Evolutionary conservation across 2,888 invertebrate genomes (phyloP).

Genomic region (Electrophaes corylata): DNA sequence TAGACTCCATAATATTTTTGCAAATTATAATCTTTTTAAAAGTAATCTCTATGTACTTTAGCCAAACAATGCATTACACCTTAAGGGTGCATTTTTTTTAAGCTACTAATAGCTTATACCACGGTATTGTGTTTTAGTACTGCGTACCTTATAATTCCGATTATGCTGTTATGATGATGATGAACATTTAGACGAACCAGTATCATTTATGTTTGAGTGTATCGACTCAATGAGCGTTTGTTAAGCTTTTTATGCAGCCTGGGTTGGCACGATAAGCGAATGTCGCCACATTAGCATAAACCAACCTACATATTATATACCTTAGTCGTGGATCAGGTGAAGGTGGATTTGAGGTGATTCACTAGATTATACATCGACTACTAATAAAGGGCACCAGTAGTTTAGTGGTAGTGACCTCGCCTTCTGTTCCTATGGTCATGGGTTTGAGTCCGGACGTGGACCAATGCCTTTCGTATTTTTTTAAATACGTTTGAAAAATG

Average conservation of each 20-base stretch:
- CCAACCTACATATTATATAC: constrained; percentile 17
- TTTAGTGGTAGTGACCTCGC: too few relatives aligned
- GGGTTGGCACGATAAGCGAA: constrained; percentile 22
- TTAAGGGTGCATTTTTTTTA: too few relatives aligned
- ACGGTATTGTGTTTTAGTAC: too few relatives aligned
- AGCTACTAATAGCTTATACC: too few relatives aligned
- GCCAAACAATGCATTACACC: too few relatives aligned
- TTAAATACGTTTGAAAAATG: too few relatives aligned
- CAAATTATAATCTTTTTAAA: background rate
- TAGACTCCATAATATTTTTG: background rate
- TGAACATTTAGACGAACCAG: background rate
- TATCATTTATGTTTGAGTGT: constrained; percentile 14
- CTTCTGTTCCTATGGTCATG: too few relatives aligned
- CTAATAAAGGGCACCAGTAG: background rate
- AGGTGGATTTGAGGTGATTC: constrained; percentile 1
- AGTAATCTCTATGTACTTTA: background rate
- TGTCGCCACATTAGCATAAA: constrained; percentile 25
- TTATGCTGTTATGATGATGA: too few relatives aligned
- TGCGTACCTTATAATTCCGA: too few relatives aligned
- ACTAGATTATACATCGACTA: background rate
- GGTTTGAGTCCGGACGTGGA: too few relatives aligned
- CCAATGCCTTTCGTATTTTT: too few relatives aligned
- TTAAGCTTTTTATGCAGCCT: constrained; percentile 26
- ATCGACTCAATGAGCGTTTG: constrained; percentile 12
- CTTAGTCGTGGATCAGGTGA: constrained; percentile 7